Evolutionary conservation across 2,888 invertebrate genomes (phyloP).

Genomic region (Drosophila borborema): DNA sequence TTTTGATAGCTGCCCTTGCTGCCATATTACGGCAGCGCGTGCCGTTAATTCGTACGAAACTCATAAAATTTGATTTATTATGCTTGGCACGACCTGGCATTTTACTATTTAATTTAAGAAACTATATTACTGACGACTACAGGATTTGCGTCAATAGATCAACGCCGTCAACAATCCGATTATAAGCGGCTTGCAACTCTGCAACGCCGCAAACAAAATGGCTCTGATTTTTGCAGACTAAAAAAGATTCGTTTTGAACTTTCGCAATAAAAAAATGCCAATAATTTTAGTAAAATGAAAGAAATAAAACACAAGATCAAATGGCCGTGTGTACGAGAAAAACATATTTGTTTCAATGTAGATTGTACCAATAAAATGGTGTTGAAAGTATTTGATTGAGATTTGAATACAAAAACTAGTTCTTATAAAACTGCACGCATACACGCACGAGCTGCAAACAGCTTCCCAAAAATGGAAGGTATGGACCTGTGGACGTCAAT

Average conservation of each 20-base stretch:
- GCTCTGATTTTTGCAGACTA: slow-evolving; percentile 73
- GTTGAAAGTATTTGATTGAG: slow-evolving; percentile 29
- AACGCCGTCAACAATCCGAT: slow-evolving; percentile 40
- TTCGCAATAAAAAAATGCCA: slow-evolving; percentile 35
- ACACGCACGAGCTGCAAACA: slow-evolving; percentile 32
- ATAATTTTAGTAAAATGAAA: slow-evolving; percentile 30
- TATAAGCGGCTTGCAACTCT: slow-evolving; percentile 42
- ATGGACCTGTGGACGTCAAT: slow-evolving; percentile 82
- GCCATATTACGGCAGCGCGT: slow-evolving; percentile 63
- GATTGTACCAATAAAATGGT: slow-evolving; percentile 18
- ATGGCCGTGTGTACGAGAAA: slow-evolving; percentile 22
- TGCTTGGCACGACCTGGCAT: slow-evolving; percentile 41
- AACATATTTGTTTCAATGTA: slow-evolving; percentile 6
- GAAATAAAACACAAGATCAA: slow-evolving; percentile 1
- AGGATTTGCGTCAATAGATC: slow-evolving; percentile 18
- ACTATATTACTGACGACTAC: neutral
- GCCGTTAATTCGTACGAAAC: slow-evolving; percentile 43
- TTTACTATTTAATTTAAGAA: slow-evolving; percentile 12
- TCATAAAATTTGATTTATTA: slow-evolving; percentile 45
- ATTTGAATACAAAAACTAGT: slow-evolving; percentile 71
- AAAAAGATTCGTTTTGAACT: slow-evolving; percentile 43
- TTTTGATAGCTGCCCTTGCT: slow-evolving; percentile 36
- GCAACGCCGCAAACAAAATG: slow-evolving; percentile 74
- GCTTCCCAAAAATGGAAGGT: slow-evolving; percentile 72
- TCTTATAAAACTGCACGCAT: slow-evolving; percentile 59